Percentiles rank a stretch among this genome's conserved stretches.
Evolutionary conservation across 2,113 vertebrate genomes (phyloP).

Genomic region (Edolisoma coerulescens): DNA sequence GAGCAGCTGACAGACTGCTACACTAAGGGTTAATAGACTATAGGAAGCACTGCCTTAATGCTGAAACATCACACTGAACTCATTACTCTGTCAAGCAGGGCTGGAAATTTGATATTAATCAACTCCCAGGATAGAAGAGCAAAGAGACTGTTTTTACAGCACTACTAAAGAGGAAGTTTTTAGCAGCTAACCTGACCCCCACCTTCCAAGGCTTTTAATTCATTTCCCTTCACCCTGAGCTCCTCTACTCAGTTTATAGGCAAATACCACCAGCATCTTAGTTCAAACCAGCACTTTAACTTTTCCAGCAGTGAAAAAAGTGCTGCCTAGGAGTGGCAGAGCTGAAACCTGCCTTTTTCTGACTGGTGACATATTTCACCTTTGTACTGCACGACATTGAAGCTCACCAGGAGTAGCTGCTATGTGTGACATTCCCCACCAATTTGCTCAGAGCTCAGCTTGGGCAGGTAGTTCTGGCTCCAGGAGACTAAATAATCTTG

Average conservation of each 20-base stretch:
- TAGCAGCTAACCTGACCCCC: background rate
- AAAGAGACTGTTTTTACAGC: background rate
- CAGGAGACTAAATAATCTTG: background rate
- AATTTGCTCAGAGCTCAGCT: background rate
- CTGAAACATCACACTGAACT: background rate
- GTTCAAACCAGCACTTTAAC: background rate
- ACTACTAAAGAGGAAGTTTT: background rate
- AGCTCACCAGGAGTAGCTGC: background rate
- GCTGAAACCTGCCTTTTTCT: background rate
- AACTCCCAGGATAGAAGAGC: background rate
- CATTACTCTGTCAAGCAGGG: background rate
- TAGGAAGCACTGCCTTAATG: background rate
- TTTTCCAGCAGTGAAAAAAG: background rate
- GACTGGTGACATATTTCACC: rapidly evolving
- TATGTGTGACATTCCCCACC: background rate
- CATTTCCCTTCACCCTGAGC: background rate
- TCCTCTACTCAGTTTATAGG: background rate
- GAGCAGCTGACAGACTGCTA: background rate
- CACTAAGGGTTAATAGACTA: background rate
- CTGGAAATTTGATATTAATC: background rate
- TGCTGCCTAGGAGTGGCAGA: background rate
- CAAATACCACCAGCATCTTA: background rate
- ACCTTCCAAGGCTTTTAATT: background rate
- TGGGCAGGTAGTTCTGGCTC: background rate
- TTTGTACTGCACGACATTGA: background rate